These are phyloP conservation scores for Sitta carolinensis DNA, from an alignment of 2,797 vertebrate genomes.

Conservation along the genomic window DNA sequence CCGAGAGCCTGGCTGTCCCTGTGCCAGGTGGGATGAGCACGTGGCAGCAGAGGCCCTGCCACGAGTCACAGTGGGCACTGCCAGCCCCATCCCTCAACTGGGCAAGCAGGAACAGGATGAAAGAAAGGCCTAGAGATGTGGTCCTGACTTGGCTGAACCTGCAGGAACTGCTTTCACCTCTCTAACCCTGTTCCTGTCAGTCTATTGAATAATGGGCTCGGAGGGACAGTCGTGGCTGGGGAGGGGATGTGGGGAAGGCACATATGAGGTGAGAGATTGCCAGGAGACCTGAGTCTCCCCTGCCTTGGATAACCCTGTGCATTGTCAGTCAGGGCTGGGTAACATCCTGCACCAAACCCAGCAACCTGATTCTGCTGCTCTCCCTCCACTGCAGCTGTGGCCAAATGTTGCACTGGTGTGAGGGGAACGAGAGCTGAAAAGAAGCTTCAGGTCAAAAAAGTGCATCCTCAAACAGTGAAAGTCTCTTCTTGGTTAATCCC, in stretches of 20 bases:
- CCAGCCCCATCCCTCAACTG: background rate
- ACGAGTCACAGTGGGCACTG: background rate
- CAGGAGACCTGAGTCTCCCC: background rate
- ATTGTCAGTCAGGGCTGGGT: background rate
- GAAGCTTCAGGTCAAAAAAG: background rate
- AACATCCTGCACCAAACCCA: background rate
- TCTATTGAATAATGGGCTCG: background rate
- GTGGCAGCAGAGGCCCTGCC: background rate
- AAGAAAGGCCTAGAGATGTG: background rate
- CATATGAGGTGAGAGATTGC: background rate
- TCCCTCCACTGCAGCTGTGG: background rate
- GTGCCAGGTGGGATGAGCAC: accelerated
- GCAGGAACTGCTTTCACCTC: background rate
- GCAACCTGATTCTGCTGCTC: background rate
- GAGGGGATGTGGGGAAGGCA: background rate
- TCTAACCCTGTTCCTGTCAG: background rate
- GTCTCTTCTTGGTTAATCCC: background rate
- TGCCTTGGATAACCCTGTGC: background rate
- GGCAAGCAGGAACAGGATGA: background rate
- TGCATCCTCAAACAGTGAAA: background rate
- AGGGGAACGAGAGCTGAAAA: background rate
- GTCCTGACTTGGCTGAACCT: background rate
- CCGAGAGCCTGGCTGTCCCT: accelerated
- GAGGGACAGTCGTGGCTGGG: too few relatives aligned
- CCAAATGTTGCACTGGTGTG: background rate